A percentile compares a stretch with the other conserved stretches of the same genome.
These are phyloP conservation scores for Drosophila pachea DNA, from an alignment of 1,140 invertebrate genomes.

Conservation along the genomic window DNA sequence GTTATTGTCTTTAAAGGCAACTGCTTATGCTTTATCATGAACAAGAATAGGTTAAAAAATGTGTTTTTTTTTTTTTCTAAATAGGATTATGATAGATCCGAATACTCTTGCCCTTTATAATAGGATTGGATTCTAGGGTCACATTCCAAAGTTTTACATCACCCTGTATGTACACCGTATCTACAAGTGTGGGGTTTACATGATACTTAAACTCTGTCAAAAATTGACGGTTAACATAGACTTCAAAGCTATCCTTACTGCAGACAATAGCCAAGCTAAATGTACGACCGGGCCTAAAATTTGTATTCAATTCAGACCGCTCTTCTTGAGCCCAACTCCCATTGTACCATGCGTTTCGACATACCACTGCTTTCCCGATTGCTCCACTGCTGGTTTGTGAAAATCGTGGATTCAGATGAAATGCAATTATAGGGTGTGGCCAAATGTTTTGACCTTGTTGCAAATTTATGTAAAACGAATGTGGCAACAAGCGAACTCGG, in stretches of 20 bases:
- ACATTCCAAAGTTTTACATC: slow-evolving; percentile 78
- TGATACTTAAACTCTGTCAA: slow-evolving; percentile 79
- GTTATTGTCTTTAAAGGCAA: slow-evolving; percentile 59
- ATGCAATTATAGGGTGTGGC: slow-evolving; percentile 82
- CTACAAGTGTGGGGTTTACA: slow-evolving; percentile 61
- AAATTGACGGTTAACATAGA: slow-evolving; percentile 79
- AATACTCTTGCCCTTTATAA: slow-evolving; percentile 53
- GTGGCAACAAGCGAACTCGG: slow-evolving; percentile 82
- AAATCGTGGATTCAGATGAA: slow-evolving; percentile 85
- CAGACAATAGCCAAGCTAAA: slow-evolving; percentile 79
- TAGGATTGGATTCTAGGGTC: slow-evolving; percentile 56
- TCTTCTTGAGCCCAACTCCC: slow-evolving; percentile 80
- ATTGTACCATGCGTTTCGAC: slow-evolving; percentile 80
- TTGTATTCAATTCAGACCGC: slow-evolving; percentile 78
- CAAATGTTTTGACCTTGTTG: slow-evolving; percentile 82
- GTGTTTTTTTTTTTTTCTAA: slow-evolving; percentile 37
- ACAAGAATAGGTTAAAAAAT: slow-evolving; percentile 2
- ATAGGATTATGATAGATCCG: slow-evolving; percentile 68
- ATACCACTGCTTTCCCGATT: slow-evolving; percentile 77
- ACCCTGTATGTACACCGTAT: slow-evolving; percentile 80
- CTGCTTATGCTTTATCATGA: slow-evolving; percentile 10
- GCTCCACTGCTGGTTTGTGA: slow-evolving; percentile 65
- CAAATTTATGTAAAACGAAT: slow-evolving; percentile 85
- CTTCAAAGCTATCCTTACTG: slow-evolving; percentile 67
- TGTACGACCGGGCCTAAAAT: slow-evolving; percentile 79